Percentiles rank a stretch among this genome's conserved stretches.
These are phyloP conservation scores for Clarias platycephalus DNA, from an alignment of 2,797 vertebrate species.

Conservation along the genomic window DNA sequence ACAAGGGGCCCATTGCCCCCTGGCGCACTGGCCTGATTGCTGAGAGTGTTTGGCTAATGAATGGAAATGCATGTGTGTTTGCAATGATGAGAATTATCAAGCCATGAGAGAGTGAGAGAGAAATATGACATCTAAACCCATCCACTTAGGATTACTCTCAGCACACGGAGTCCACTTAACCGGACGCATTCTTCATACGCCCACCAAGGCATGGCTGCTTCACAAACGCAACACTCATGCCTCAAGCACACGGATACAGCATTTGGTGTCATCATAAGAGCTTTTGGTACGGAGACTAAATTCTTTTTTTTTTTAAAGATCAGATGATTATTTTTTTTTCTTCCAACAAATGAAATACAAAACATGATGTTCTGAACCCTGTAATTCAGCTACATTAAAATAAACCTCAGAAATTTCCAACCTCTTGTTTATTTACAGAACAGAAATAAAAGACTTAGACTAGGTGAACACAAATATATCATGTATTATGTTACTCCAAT, in stretches of 20 bases:
- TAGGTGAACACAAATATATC: background rate
- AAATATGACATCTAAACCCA: conserved; percentile 56
- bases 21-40: conserved; percentile 74
- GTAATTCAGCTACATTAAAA: conserved; percentile 16
- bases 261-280: background rate
- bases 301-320: background rate
- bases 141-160: conserved; percentile 63
- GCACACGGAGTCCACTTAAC: conserved; percentile 57
- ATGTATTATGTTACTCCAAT: conserved; percentile 14
- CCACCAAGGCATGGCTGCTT: conserved; percentile 35
- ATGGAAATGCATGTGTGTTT: conserved; percentile 77
- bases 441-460: conserved; percentile 1
- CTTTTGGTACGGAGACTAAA: background rate
- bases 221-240: conserved; percentile 2
- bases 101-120: conserved; percentile 55
- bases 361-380: background rate
- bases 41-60: conserved; percentile 78
- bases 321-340: background rate
- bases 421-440: conserved; percentile 15
- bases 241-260: background rate
- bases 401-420: background rate
- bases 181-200: conserved; percentile 38
- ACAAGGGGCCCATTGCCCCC: conserved; percentile 74
- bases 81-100: conserved; percentile 72
- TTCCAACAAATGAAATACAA: conserved; percentile 1